Base-by-base conservation (phyloP, 2,797 vertebrate genomes). In the Argya squamiceps region DNA sequence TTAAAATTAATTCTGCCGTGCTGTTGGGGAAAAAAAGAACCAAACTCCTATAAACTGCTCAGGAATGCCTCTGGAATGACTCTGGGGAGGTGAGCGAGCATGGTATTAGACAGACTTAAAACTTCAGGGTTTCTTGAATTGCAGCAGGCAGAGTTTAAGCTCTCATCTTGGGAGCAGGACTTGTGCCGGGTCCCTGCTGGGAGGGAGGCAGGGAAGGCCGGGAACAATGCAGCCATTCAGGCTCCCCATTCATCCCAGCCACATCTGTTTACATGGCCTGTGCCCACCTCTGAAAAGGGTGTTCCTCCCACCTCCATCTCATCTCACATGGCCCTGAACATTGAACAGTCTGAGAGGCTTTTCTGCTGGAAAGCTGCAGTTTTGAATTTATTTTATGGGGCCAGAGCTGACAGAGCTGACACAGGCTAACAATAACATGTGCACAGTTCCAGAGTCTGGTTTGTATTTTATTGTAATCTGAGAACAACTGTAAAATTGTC, bases 231-330 rank as follows among this genome's bases (percentile, higher is more conserved):
- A 4, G 3, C 95, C 78, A 97, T 98, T 98, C 97, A 98, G 59
- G 79, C 92, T 88, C 67, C 78, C 95, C 94, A 76, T 96, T 97
- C 96, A 97, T 76, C 65, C 59, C 68, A 14, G 88, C 93, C 97
- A 98, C 97, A 98, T 98, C 98, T 98, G 98, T 98, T 98, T 98
- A 96, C 96, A 96, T 34, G 96, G 96, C 97, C 97, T 92, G 92
- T 70, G 52, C 96, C 97, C 94, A 39, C 89, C 96, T 89, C 85
- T 79, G 79, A 97, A 97, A 97, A 84, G 93, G 80, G 92, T 88
- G 95, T 93, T 97, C 96, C 91, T 93, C 91, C 93, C 76, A 91
- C 95, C 96, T 97, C 93, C 91, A 86, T 91, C 96, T 87, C 90
- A 69, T 95, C 93, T 92, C 36, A 9, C 82, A 29, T 4, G 69